A percentile compares a stretch with the other conserved stretches of the same genome.
Conservation (phyloP, 1,140 invertebrate genomes). For the Drosophila ficusphila region DNA sequence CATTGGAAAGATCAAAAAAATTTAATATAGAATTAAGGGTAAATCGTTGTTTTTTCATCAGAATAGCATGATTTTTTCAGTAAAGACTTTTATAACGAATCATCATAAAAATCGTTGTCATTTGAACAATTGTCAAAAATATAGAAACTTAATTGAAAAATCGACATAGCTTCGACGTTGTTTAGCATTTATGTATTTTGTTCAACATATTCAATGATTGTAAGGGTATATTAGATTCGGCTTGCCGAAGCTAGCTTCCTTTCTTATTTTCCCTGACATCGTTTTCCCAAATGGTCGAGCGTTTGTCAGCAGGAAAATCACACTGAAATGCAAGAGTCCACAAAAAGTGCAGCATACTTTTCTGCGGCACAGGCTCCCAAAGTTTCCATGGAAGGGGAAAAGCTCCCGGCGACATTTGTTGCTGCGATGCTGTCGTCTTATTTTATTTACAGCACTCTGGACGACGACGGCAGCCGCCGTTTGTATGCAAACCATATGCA, state of each 20-base stretch:
- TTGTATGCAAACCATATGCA: slow-evolving; percentile 76
- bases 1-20: too few species aligned
- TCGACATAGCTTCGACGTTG: too few species aligned
- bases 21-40: too few species aligned
- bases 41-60: too few species aligned
- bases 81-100: too few species aligned
- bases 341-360: slow-evolving; percentile 73
- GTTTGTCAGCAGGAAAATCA: slow-evolving; percentile 62
- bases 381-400: slow-evolving; percentile 60
- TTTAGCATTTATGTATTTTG: too few species aligned
- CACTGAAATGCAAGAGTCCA: slow-evolving; percentile 63
- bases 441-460: slow-evolving; percentile 67
- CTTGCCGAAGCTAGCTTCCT: background rate
- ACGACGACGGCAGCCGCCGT: slow-evolving; percentile 47
- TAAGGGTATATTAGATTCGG: too few species aligned
- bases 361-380: slow-evolving; percentile 31
- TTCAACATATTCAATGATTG: too few species aligned
- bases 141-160: too few species aligned
- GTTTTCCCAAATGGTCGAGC: slow-evolving; percentile 58
- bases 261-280: slow-evolving; percentile 22
- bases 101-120: too few species aligned
- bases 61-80: too few species aligned
- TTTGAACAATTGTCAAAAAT: too few species aligned
- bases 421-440: slow-evolving; percentile 27
- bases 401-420: slow-evolving; percentile 49